phyloP scores from a whole-genome alignment of 2,113 vertebrate genomes.

The Cettia cetti region DNA sequence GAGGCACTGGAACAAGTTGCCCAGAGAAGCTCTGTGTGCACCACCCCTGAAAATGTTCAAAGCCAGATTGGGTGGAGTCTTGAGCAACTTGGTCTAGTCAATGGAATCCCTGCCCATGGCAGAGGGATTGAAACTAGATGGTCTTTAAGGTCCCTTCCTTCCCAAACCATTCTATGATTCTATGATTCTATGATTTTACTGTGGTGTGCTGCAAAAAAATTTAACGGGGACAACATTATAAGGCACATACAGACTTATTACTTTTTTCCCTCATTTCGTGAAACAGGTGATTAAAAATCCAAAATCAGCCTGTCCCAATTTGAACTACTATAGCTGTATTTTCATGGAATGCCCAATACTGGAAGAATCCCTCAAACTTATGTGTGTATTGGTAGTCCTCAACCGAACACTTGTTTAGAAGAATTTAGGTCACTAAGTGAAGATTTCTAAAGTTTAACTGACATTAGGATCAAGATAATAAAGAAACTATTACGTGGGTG shows the following conservation, averaged over 20 bases:
- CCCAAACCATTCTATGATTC: neutral
- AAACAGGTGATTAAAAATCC: neutral
- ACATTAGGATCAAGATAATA: neutral
- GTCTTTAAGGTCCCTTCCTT: neutral
- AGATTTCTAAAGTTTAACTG: neutral
- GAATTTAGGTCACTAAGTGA: neutral
- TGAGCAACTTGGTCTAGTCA: neutral
- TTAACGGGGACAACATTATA: neutral
- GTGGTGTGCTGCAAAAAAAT: accelerated
- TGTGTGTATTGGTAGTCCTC: neutral
- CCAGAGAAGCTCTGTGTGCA: neutral
- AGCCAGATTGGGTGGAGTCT: neutral
- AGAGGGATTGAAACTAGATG: neutral
- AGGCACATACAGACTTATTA: neutral
- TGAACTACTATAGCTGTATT: neutral
- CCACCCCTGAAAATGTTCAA: neutral
- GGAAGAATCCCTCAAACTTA: neutral
- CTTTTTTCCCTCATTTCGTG: neutral
- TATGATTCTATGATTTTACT: neutral
- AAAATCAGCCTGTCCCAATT: neutral
- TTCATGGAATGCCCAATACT: neutral
- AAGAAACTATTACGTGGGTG: neutral
- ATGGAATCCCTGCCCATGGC: too few species aligned
- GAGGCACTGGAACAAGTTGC: neutral
- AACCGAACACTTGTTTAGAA: neutral